Evolutionary conservation across 2,797 vertebrate genomes (phyloP).

Genomic region (Coregonus ussuriensis): DNA sequence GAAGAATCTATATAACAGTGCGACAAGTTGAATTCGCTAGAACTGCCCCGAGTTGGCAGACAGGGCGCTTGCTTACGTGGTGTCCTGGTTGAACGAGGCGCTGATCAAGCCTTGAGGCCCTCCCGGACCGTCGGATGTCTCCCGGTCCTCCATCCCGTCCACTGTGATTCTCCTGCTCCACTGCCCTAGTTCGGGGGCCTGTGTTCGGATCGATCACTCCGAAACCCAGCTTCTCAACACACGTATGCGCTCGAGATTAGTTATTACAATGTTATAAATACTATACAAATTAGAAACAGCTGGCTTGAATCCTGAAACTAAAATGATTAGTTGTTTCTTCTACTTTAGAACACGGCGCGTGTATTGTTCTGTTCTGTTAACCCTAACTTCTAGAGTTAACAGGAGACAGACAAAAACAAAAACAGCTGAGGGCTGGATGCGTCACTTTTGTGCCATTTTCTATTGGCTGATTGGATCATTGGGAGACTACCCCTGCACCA

Average conservation of each 20-base stretch:
- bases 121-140: slow-evolving; percentile 58
- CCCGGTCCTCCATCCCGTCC: slow-evolving; percentile 76
- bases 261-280: too few relatives aligned
- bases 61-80: slow-evolving; percentile 83
- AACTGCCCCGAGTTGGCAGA: slow-evolving; percentile 42
- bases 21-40: slow-evolving; percentile 48
- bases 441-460: slow-evolving; percentile 41
- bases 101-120: slow-evolving; percentile 76
- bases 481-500: neutral
- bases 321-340: neutral
- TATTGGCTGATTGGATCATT: slow-evolving; percentile 25
- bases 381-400: slow-evolving; percentile 63
- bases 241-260: neutral
- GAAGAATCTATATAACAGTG: slow-evolving; percentile 8
- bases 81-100: slow-evolving; percentile 92
- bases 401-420: slow-evolving; percentile 70
- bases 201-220: slow-evolving; percentile 63
- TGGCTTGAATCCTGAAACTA: neutral
- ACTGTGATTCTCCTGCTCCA: slow-evolving; percentile 30
- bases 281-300: neutral
- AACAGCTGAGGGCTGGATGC: slow-evolving; percentile 75
- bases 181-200: slow-evolving; percentile 63
- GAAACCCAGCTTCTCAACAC: slow-evolving; percentile 64
- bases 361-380: slow-evolving; percentile 62
- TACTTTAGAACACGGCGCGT: slow-evolving; percentile 7